Conservation (phyloP, 2,888 invertebrate species). For the Nycteola revayana region DNA sequence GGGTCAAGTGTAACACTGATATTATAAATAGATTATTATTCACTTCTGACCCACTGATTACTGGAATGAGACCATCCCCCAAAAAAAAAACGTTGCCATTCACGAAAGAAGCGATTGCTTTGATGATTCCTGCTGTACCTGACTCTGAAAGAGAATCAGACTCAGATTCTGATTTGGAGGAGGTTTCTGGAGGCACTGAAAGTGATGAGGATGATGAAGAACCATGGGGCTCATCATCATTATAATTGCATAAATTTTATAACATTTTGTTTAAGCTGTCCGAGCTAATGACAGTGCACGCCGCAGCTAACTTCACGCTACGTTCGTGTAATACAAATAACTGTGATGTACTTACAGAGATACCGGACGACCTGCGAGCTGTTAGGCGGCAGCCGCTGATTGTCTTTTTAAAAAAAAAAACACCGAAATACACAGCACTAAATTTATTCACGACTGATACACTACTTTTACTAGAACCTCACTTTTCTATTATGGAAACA, state of each 20-base stretch:
- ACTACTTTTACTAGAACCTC: too few species aligned
- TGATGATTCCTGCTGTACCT: background rate
- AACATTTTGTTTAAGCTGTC: too few species aligned
- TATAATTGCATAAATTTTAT: background rate
- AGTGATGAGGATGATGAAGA: background rate
- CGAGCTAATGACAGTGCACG: too few species aligned
- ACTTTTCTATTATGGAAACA: too few species aligned
- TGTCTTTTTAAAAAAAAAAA: too few species aligned
- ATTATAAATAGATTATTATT: constrained; percentile 18
- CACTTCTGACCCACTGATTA: constrained; percentile 5
- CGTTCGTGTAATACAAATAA: too few species aligned
- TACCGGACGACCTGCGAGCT: too few species aligned
- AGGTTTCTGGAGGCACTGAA: constrained; percentile 1
- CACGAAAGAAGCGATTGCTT: background rate
- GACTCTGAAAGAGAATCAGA: constrained; percentile 1
- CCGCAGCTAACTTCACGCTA: too few species aligned
- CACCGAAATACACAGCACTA: too few species aligned
- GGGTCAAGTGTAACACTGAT: constrained; percentile 18
- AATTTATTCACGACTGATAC: too few species aligned
- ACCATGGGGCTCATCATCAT: constrained; percentile 1
- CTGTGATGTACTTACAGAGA: too few species aligned
- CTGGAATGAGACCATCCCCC: constrained; percentile 1
- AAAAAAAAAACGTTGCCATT: constrained; percentile 2
- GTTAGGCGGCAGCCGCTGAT: too few species aligned
- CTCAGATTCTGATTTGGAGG: constrained; percentile 1